phyloP scores from a whole-genome alignment of 2,113 vertebrate genomes.

The Psettodes erumei region DNA sequence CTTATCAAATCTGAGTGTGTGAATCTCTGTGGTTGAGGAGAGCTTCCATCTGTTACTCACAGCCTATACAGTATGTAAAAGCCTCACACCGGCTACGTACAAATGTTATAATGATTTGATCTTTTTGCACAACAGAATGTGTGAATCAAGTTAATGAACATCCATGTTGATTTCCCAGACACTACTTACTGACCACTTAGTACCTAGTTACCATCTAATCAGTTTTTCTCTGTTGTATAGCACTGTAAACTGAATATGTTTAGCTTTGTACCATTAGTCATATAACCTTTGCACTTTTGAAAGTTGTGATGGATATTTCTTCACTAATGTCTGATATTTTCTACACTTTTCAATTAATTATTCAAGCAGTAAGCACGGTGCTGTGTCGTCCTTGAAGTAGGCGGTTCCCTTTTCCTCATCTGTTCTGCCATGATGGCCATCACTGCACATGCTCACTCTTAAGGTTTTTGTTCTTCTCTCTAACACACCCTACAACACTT shows the following conservation, averaged over 20 bases:
- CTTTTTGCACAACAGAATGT: constrained; percentile 1
- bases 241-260: neutral
- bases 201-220: no score
- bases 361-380: neutral
- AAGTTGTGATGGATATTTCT: no score
- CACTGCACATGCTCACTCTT: neutral
- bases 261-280: no score
- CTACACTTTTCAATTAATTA: no score
- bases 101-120: neutral
- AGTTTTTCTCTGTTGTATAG: neutral
- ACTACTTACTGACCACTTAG: no score
- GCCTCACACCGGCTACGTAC: neutral
- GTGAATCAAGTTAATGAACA: neutral
- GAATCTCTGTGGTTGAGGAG: constrained; percentile 45
- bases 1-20: constrained; percentile 72
- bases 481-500: neutral
- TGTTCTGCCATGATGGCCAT: neutral
- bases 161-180: neutral
- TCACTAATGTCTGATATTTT: no score
- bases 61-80: constrained; percentile 8
- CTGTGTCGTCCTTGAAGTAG: no score
- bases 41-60: constrained; percentile 21
- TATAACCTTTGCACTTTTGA: no score
- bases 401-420: neutral
- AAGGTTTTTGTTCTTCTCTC: neutral